Conservation (phyloP, 2,888 invertebrate genomes). For the Therioaphis trifolii region DNA sequence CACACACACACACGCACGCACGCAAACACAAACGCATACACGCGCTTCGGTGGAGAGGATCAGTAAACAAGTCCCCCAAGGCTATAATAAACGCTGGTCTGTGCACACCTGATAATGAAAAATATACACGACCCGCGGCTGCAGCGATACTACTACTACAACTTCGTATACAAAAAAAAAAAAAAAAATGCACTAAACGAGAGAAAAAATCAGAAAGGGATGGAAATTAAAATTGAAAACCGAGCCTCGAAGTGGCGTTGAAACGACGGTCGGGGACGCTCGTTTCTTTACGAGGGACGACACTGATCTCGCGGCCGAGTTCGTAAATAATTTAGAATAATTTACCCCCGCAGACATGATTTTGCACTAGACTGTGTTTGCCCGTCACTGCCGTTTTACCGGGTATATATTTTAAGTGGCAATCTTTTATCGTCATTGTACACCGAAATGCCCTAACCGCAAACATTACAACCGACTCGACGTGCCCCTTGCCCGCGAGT, state of each 20-base stretch:
- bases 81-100: constrained; percentile 40
- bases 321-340: constrained; percentile 52
- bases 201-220: constrained; percentile 17
- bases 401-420: constrained; percentile 36
- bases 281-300: no score
- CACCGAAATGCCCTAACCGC: constrained; percentile 37
- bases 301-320: constrained; percentile 10
- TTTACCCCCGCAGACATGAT: constrained; percentile 54
- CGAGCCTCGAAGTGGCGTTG: not conserved
- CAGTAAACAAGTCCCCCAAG: constrained; percentile 35
- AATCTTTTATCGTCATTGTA: constrained; percentile 46
- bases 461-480: constrained; percentile 25
- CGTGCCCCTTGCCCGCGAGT: not conserved
- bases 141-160: not conserved
- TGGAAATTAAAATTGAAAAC: constrained; percentile 55
- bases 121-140: constrained; percentile 54
- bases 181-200: constrained; percentile 14
- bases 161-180: not conserved
- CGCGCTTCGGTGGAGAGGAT: not conserved
- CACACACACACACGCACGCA: not conserved
- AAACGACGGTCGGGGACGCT: not conserved
- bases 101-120: constrained; percentile 58
- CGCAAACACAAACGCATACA: not conserved
- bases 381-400: not conserved
- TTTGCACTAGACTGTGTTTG: constrained; percentile 42